Evolutionary conservation across 2,797 vertebrate species (phyloP).

Genomic region (Coregonus ussuriensis): DNA sequence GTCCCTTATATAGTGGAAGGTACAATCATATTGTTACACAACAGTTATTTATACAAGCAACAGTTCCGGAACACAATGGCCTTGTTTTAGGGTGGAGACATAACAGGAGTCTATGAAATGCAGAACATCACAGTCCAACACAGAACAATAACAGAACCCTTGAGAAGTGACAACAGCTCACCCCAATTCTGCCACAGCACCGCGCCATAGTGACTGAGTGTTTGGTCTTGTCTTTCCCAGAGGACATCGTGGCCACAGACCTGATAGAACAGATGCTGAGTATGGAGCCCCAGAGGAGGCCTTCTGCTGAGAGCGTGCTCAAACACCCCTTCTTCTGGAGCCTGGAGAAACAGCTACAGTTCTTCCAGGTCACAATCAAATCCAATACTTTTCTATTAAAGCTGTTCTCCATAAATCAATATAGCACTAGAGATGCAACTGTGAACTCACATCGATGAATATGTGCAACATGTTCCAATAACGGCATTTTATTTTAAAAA

Average conservation of each 20-base stretch:
- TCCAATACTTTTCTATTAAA: neutral
- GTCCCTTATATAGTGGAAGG: no score
- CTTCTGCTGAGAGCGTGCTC: conserved; percentile 87
- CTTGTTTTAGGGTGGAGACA: no score
- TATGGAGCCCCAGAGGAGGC: conserved; percentile 87
- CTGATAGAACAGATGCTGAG: conserved; percentile 93
- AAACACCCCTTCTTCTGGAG: conserved; percentile 98
- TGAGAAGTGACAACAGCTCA: no score
- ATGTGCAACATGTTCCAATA: no score
- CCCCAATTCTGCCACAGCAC: neutral
- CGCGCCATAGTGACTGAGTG: neutral
- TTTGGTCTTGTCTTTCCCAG: conserved; percentile 63
- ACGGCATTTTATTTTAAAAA: no score
- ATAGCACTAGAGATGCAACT: neutral
- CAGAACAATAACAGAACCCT: no score
- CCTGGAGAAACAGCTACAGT: conserved; percentile 94
- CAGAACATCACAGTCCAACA: no score
- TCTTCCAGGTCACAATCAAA: conserved; percentile 86
- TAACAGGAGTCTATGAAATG: no score
- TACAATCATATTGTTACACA: no score
- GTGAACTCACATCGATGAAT: no score
- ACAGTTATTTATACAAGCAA: no score
- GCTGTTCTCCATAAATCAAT: neutral
- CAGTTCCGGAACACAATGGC: no score
- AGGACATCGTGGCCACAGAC: conserved; percentile 85